Percentiles rank a stretch among this genome's conserved stretches.
Evolutionary conservation across 2,113 vertebrate species (phyloP).

Genomic region (Pollachius pollachius): DNA sequence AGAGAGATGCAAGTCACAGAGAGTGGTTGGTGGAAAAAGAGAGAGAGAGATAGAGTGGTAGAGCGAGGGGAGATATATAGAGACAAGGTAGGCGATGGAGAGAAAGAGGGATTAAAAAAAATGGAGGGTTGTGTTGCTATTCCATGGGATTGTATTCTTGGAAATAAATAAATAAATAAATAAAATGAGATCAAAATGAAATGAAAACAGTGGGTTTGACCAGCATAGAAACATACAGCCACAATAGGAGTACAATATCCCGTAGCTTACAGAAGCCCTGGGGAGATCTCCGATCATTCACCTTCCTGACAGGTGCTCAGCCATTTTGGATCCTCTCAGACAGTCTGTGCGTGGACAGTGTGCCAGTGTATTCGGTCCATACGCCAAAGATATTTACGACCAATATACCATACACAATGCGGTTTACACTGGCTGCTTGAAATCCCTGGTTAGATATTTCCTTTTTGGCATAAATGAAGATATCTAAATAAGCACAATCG

Average conservation of each 20-base stretch:
- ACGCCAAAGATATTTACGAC: too few relatives aligned
- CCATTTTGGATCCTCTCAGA: slow-evolving; percentile 62
- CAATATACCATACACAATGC: too few relatives aligned
- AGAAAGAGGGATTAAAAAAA: slow-evolving; percentile 43
- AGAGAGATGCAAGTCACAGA: slow-evolving; percentile 23
- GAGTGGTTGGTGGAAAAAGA: too few relatives aligned
- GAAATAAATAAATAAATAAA: slow-evolving; percentile 9
- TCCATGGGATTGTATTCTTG: slow-evolving; percentile 45
- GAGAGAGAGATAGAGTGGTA: slow-evolving; percentile 22
- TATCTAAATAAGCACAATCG: too few relatives aligned
- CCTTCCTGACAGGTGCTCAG: slow-evolving; percentile 65
- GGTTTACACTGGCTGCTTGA: too few relatives aligned
- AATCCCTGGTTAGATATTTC: too few relatives aligned
- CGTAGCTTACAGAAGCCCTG: slow-evolving; percentile 50
- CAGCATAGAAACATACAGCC: slow-evolving; percentile 41
- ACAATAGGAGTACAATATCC: slow-evolving; percentile 13
- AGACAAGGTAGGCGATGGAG: slow-evolving; percentile 41
- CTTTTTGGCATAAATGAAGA: too few relatives aligned
- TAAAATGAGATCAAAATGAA: slow-evolving; percentile 32
- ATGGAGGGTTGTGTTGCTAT: slow-evolving; percentile 50
- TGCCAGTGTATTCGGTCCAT: slow-evolving; percentile 1
- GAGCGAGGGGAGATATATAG: slow-evolving; percentile 9
- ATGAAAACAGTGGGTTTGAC: slow-evolving; percentile 34
- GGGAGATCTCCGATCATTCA: slow-evolving; percentile 60
- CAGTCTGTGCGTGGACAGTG: slow-evolving; percentile 33